Percentiles rank a stretch among this genome's conserved stretches.
These are phyloP conservation scores for Coecobrya sp. DNA, from an alignment of 2,888 invertebrate genomes.

Conservation along the genomic window DNA sequence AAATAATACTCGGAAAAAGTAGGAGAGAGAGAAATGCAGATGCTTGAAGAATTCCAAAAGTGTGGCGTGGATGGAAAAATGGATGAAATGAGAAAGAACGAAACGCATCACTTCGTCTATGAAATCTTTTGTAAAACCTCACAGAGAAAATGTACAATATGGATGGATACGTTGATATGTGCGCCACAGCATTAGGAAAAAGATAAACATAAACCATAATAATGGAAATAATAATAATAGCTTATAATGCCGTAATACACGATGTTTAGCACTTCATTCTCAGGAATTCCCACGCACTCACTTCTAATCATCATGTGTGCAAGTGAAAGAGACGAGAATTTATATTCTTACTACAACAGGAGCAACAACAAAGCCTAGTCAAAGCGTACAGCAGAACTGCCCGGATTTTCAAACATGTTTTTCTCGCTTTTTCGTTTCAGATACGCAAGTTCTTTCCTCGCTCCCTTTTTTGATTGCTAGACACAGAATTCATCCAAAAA, in stretches of 20 bases:
- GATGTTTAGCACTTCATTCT: constrained; percentile 79
- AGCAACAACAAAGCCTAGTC: neutral
- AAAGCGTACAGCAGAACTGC: constrained; percentile 11
- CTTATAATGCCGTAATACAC: constrained; percentile 43
- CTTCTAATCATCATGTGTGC: constrained; percentile 57
- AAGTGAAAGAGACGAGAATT: constrained; percentile 30
- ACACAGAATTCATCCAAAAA: constrained; percentile 31
- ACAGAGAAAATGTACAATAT: neutral
- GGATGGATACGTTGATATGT: constrained; percentile 4
- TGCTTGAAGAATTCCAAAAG: constrained; percentile 67
- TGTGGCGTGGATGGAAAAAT: constrained; percentile 77
- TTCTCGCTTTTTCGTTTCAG: constrained; percentile 17
- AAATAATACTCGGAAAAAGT: neutral
- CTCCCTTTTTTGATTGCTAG: constrained; percentile 16
- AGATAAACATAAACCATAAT: constrained; percentile 56
- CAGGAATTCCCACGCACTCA: constrained; percentile 78
- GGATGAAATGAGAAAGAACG: constrained; percentile 82
- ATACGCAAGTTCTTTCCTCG: neutral
- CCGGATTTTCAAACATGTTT: constrained; percentile 30
- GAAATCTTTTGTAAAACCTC: constrained; percentile 55
- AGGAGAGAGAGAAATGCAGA: constrained; percentile 31
- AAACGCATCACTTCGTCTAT: constrained; percentile 72
- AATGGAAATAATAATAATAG: constrained; percentile 60
- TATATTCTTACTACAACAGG: neutral
- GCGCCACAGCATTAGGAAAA: neutral